phyloP scores from a whole-genome alignment of 1,140 invertebrate species.

The Bombus confusus region DNA sequence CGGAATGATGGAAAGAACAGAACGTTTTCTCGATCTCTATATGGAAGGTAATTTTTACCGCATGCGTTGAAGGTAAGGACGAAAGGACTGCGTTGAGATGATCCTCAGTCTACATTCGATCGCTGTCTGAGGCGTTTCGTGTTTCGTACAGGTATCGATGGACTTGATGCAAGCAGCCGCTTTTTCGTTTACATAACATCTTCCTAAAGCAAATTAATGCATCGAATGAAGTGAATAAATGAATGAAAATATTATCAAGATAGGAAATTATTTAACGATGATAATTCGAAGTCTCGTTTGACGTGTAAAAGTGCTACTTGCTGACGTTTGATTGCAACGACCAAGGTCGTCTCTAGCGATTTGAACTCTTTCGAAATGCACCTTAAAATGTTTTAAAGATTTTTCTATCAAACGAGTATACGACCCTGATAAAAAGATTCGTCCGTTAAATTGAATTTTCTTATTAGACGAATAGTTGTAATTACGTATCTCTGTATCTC shows the following conservation, averaged over 20 bases:
- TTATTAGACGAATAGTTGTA: background rate
- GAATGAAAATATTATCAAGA: too few relatives aligned
- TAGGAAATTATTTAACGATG: too few relatives aligned
- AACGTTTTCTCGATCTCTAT: conserved; percentile 8
- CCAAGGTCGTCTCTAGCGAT: too few relatives aligned
- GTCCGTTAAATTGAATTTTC: background rate
- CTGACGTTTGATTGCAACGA: too few relatives aligned
- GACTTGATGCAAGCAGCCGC: background rate
- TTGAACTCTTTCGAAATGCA: too few relatives aligned
- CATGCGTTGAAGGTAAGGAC: conserved; percentile 6
- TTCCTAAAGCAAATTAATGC: too few relatives aligned
- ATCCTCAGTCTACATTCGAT: conserved; percentile 45
- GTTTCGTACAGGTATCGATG: background rate
- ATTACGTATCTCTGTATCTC: background rate
- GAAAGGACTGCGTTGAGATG: conserved; percentile 3
- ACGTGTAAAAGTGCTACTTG: too few relatives aligned
- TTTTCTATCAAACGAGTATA: too few relatives aligned
- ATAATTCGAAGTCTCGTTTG: too few relatives aligned
- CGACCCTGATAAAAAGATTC: background rate
- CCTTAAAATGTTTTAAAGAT: too few relatives aligned
- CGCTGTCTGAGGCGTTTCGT: background rate
- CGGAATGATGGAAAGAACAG: too few relatives aligned
- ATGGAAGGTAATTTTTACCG: conserved; percentile 7
- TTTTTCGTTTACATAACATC: background rate
- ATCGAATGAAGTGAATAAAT: too few relatives aligned